Evolutionary conservation across 2,888 invertebrate genomes (phyloP).

Genomic region (Octodonta nipae): DNA sequence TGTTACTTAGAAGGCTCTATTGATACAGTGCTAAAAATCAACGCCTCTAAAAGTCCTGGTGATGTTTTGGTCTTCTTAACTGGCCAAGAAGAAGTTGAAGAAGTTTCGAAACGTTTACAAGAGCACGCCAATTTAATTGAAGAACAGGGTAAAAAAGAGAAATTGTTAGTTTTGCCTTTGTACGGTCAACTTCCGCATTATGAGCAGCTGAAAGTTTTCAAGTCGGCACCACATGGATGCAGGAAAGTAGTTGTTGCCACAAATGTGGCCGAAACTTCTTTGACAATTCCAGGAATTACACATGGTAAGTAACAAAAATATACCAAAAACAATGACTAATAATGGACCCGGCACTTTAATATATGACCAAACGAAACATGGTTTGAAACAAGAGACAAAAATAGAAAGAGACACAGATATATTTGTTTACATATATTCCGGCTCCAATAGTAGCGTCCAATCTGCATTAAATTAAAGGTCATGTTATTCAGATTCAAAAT

Average conservation of each 20-base stretch:
- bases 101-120: slow-evolving; percentile 52
- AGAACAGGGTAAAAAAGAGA: slow-evolving; percentile 37
- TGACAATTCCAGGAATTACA: slow-evolving; percentile 85
- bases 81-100: slow-evolving; percentile 85
- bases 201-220: slow-evolving; percentile 74
- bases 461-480: no score
- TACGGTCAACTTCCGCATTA: slow-evolving; percentile 76
- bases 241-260: slow-evolving; percentile 88
- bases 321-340: no score
- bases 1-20: slow-evolving; percentile 81
- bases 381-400: no score
- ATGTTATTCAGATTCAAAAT: no score
- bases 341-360: no score
- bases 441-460: no score
- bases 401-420: no score
- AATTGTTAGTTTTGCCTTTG: slow-evolving; percentile 69
- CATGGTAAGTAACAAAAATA: slow-evolving; percentile 67
- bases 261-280: slow-evolving; percentile 92
- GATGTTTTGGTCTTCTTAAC: slow-evolving; percentile 88
- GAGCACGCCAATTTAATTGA: slow-evolving; percentile 46
- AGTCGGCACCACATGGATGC: slow-evolving; percentile 51
- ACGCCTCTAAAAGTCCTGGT: slow-evolving; percentile 66
- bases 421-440: no score
- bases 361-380: no score
- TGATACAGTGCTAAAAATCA: slow-evolving; percentile 80